A percentile compares a stretch with the other conserved stretches of the same genome.
Evolutionary conservation across 2,888 invertebrate genomes (phyloP).

Genomic region (Pristionchus entomophagus): DNA sequence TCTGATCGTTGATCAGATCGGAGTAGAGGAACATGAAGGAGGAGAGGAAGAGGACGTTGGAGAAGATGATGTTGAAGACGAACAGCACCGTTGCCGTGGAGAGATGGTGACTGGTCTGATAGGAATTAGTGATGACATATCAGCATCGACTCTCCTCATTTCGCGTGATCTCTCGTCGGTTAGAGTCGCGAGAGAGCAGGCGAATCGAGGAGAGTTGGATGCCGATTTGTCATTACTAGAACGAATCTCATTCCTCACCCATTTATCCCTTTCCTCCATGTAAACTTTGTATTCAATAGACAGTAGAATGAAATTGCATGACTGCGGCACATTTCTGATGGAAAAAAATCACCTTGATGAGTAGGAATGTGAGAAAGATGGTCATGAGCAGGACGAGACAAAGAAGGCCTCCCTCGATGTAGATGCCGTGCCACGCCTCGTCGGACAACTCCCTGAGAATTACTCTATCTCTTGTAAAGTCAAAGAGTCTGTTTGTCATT

Average conservation of each 20-base stretch:
- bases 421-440: slow-evolving; percentile 63
- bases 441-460: slow-evolving; percentile 60
- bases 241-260: no score
- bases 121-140: no score
- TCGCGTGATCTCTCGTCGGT: no score
- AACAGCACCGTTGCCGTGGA: slow-evolving; percentile 73
- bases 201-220: no score
- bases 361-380: slow-evolving; percentile 64
- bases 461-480: no score
- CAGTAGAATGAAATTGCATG: no score
- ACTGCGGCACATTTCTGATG: neutral
- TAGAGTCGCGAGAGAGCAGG: no score
- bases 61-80: slow-evolving; percentile 70
- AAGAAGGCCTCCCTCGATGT: slow-evolving; percentile 66
- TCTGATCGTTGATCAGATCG: slow-evolving; percentile 64
- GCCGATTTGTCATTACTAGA: no score
- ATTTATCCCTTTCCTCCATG: no score
- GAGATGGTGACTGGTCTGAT: slow-evolving; percentile 66
- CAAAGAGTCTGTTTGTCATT: no score
- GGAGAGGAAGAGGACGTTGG: slow-evolving; percentile 71
- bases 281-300: no score
- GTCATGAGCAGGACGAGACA: slow-evolving; percentile 67
- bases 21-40: slow-evolving; percentile 71
- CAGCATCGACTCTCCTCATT: no score
- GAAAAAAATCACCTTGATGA: slow-evolving; percentile 51